Evolutionary conservation across 2,797 vertebrate species (phyloP).

Genomic region (Sebastes itinus): DNA sequence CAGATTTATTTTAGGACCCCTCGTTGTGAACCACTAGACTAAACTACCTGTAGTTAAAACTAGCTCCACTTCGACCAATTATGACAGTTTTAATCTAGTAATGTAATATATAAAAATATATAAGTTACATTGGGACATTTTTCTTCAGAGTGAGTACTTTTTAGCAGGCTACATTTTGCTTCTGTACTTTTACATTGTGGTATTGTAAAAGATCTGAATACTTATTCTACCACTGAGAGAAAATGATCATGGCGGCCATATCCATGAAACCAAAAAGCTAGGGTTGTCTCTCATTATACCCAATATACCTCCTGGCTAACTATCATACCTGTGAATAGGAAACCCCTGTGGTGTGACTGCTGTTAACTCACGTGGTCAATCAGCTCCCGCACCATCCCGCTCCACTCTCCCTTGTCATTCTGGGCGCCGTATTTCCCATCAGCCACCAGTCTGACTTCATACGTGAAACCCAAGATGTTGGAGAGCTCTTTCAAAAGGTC

Average conservation of each 20-base stretch:
- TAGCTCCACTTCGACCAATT: neutral
- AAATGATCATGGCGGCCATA: neutral
- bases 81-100: neutral
- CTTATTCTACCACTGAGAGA: neutral
- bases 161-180: neutral
- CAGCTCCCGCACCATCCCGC: constrained; percentile 97
- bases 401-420: constrained; percentile 99
- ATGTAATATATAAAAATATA: neutral
- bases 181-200: neutral
- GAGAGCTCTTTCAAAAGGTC: constrained; percentile 97
- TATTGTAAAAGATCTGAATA: neutral
- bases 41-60: neutral
- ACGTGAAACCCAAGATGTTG: constrained; percentile 95
- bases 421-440: constrained; percentile 98
- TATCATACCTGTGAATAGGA: neutral
- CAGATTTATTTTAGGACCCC: neutral
- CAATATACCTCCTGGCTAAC: neutral
- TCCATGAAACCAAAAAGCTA: neutral
- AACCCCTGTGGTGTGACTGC: neutral
- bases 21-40: neutral
- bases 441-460: constrained; percentile 94
- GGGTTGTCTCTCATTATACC: neutral
- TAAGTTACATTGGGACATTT: neutral
- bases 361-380: constrained; percentile 93
- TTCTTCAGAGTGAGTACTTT: neutral